Percentiles rank a stretch among this genome's conserved stretches.
phyloP scores from a whole-genome alignment of 2,888 invertebrate genomes.

The Folsomia manolachei region DNA sequence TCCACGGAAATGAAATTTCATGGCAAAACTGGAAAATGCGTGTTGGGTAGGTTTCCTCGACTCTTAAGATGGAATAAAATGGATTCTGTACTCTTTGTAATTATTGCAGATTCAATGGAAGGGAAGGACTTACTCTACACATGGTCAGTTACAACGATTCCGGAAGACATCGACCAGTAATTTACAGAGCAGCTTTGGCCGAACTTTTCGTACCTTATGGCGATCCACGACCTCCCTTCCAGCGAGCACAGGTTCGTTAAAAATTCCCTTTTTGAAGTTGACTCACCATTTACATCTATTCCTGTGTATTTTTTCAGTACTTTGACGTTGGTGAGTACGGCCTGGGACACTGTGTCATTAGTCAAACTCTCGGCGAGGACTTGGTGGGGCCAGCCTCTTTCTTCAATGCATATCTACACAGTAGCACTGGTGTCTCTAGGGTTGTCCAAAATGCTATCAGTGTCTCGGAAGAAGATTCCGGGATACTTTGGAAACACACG shows the following conservation, averaged over 20 bases:
- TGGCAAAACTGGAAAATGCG: background rate
- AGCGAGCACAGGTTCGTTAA: too few relatives aligned
- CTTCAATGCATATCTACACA: constrained; percentile 25
- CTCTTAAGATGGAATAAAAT: too few relatives aligned
- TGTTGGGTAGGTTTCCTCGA: too few relatives aligned
- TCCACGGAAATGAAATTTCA: constrained; percentile 3
- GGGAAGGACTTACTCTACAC: constrained; percentile 30
- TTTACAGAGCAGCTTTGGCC: constrained; percentile 27
- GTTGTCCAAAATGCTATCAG: constrained; percentile 21
- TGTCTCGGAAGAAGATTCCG: constrained; percentile 35
- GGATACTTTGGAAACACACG: constrained; percentile 36
- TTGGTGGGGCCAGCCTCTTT: constrained; percentile 27
- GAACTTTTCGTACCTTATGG: constrained; percentile 24
- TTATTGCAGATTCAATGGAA: constrained; percentile 25
- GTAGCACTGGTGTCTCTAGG: constrained; percentile 13
- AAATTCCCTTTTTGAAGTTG: too few relatives aligned
- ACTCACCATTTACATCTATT: too few relatives aligned
- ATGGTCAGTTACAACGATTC: constrained; percentile 27
- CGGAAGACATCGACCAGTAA: constrained; percentile 23
- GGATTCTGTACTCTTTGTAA: too few relatives aligned
- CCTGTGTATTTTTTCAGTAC: constrained; percentile 3
- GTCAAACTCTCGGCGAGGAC: constrained; percentile 19
- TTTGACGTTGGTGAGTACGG: constrained; percentile 36
- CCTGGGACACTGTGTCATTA: constrained; percentile 14
- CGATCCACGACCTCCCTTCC: too few relatives aligned